These are phyloP conservation scores for Grallaria varia DNA, from an alignment of 2,113 vertebrate species.

Conservation along the genomic window DNA sequence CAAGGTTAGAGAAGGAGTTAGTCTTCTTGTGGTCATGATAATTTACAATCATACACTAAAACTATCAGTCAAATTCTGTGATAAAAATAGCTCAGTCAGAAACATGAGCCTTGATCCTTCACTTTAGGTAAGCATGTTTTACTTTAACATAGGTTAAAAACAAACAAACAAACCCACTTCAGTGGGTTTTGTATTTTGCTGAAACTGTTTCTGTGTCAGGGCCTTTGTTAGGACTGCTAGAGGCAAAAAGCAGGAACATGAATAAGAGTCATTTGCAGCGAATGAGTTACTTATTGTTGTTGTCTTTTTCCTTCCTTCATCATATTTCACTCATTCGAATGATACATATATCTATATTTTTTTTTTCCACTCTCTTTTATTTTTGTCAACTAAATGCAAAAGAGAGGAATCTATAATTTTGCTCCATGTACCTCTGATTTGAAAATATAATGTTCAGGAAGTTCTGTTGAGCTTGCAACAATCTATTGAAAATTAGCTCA, in stretches of 20 bases:
- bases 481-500: conserved; percentile 39
- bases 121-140: background rate
- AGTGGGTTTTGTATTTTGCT: background rate
- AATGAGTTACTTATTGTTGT: background rate
- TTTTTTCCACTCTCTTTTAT: background rate
- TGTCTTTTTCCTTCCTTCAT: background rate
- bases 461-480: conserved; percentile 22
- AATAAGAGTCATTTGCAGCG: background rate
- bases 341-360: background rate
- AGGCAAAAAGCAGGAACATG: background rate
- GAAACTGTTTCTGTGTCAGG: background rate
- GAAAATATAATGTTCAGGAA: conserved; percentile 17
- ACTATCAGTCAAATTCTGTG: background rate
- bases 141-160: background rate
- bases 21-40: background rate
- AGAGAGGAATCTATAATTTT: background rate
- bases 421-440: background rate
- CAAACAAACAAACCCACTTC: background rate
- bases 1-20: background rate
- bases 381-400: background rate
- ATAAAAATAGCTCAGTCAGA: background rate
- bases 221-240: background rate
- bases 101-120: background rate
- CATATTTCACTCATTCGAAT: background rate
- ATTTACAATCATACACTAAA: background rate